Base-by-base conservation (phyloP, 2,797 vertebrate species). In the Triplophysa bombifrons region DNA sequence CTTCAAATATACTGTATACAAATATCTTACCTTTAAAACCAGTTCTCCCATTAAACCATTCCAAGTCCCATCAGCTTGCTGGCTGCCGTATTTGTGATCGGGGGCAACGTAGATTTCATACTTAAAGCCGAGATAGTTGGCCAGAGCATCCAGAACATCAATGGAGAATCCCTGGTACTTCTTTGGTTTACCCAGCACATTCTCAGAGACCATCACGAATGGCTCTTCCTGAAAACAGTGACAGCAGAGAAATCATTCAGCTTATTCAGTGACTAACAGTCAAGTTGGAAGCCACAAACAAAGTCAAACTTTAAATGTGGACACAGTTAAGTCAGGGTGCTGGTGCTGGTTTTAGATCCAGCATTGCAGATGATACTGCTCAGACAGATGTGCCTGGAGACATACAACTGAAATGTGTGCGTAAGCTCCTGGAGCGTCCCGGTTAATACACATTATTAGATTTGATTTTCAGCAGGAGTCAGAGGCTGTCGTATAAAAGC, bases 181-280 rank as follows among this genome's bases (percentile, higher is more conserved):
- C 92, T 99, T 99, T 0, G 98, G 97, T 86, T 99, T 99, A 34
- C 98, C 98, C 86, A 99, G 88, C 70, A 99, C 96, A 60, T 99
- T 99, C 91, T 99, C 98, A 14, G 98, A 99, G 68, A 99, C 96
- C 98, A 99, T 99, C 80, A 99, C 97, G 81, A 99, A 99, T 8
- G 98, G 98, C 86, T 99, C 98, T 92, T 99, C 98, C 98, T 99
- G 86, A 11, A 80, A 73, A 67, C 13, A 80, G 19, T 17, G 64
- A 72, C 5, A 55, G 12, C 17, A 72, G 22, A 72, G 34, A 66
- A 65, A 70, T 46, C 8, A 58, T 41, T n/a, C 41, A 55, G 41
- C 10, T 41, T 41, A 78, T 53, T 53, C 51, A 50, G 3, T 16
- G 34, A 41, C 67, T 38, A 53, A 72, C 22, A 34, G 56, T 17